A percentile compares a stretch with the other conserved stretches of the same genome.
phyloP scores from a whole-genome alignment of 2,113 vertebrate species.

The Phycodurus eques region DNA sequence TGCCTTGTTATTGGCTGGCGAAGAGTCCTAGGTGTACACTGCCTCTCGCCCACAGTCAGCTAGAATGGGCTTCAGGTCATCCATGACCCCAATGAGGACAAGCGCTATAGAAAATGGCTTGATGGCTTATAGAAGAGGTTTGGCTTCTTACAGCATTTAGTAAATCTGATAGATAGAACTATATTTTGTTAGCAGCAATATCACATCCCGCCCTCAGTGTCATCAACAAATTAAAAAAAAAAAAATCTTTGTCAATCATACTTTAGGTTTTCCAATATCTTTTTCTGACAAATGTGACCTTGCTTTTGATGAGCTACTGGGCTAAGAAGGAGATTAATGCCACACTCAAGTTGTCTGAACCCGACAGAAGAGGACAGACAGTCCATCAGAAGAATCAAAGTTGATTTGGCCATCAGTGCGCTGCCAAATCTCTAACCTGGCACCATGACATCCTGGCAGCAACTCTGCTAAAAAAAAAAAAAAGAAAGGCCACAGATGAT shows the following conservation, averaged over 20 bases:
- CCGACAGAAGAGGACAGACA: constrained; percentile 1
- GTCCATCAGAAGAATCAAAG: constrained; percentile 13
- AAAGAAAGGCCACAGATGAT: background rate
- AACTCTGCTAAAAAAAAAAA: background rate
- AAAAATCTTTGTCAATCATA: constrained; percentile 4
- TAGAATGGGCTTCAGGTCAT: no score
- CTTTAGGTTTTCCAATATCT: constrained; percentile 27
- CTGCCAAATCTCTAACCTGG: constrained; percentile 46
- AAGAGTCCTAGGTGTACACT: no score
- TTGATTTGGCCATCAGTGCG: constrained; percentile 18
- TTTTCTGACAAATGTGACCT: constrained; percentile 32
- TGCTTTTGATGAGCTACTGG: constrained; percentile 10
- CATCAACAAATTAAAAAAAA: background rate
- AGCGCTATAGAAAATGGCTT: no score
- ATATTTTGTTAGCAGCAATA: background rate
- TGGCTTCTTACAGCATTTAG: background rate
- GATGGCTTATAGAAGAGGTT: no score
- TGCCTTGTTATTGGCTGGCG: no score
- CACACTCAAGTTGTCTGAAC: constrained; percentile 9
- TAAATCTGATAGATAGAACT: background rate
- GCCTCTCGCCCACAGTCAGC: no score
- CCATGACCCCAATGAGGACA: no score
- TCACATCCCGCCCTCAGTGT: constrained; percentile 1
- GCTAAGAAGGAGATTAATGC: constrained; percentile 41
- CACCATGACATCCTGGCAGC: constrained; percentile 22